Conservation (phyloP, 2,113 vertebrate genomes). For the Paramormyrops kingsleyae region DNA sequence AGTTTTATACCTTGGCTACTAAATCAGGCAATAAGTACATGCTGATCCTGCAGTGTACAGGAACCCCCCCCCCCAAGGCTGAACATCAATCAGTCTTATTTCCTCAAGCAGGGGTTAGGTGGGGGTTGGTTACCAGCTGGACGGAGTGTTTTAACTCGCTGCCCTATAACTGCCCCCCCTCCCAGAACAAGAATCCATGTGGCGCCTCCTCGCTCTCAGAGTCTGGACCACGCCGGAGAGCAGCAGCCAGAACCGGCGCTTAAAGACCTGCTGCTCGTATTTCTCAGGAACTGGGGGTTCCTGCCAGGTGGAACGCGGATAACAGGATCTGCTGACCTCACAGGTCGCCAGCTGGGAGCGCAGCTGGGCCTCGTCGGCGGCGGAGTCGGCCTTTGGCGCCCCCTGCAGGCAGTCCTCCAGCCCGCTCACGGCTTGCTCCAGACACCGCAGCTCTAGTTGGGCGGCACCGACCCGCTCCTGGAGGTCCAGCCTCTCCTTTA, state of each 20-base stretch:
- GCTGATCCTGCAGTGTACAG: not conserved
- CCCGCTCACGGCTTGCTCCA: conserved; percentile 59
- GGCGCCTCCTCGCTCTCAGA: not conserved
- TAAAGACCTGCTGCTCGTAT: not conserved
- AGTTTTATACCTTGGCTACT: not conserved
- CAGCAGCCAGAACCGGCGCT: not conserved
- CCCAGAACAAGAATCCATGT: not conserved
- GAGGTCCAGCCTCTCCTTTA: conserved; percentile 57
- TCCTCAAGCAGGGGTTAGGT: not conserved
- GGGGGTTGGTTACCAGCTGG: not conserved
- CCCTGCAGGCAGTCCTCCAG: conserved; percentile 69
- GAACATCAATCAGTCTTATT: not conserved
- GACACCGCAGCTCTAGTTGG: conserved; percentile 60
- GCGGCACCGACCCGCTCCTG: conserved; percentile 65
- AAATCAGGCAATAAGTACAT: not conserved
- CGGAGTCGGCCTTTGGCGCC: not conserved
- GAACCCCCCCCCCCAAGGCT: not conserved
- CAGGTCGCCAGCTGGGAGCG: conserved; percentile 55
- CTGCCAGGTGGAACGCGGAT: not conserved
- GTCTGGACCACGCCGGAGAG: not conserved
- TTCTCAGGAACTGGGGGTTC: not conserved
- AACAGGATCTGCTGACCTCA: conserved; percentile 60
- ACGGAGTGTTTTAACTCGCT: not conserved
- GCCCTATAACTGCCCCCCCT: not conserved
- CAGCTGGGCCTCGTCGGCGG: conserved; percentile 41